Percentiles rank a stretch among this genome's conserved stretches.
Conservation (phyloP, 1,140 invertebrate species). For the Drosophila serrata region DNA sequence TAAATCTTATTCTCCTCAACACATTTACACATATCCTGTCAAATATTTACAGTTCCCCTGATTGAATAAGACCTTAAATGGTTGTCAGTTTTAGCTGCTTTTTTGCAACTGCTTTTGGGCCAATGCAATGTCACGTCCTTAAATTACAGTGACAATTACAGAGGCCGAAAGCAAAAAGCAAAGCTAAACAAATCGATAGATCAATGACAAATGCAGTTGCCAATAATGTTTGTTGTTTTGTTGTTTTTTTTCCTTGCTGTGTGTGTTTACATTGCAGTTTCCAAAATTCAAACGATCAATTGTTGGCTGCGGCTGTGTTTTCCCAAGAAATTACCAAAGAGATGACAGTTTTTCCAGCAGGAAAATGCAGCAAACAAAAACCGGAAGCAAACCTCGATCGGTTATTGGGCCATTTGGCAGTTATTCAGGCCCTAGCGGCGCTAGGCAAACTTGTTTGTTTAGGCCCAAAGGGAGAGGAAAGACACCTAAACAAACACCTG, state of each 20-base stretch:
- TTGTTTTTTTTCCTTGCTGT: conserved; percentile 15
- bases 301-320: conserved; percentile 80
- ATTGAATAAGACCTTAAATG: background rate
- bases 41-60: background rate
- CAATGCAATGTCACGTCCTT: conserved; percentile 77
- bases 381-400: conserved; percentile 37
- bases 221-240: conserved; percentile 40
- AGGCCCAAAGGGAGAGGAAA: conserved; percentile 32
- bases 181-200: conserved; percentile 70
- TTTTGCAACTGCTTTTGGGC: background rate
- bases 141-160: conserved; percentile 59
- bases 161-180: conserved; percentile 23
- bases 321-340: conserved; percentile 60
- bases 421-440: conserved; percentile 60
- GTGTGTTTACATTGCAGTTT: conserved; percentile 43
- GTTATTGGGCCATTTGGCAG: conserved; percentile 69
- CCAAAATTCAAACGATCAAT: conserved; percentile 26
- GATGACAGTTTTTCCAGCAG: conserved; percentile 41
- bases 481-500: conserved; percentile 39
- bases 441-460: conserved; percentile 61
- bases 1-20: background rate
- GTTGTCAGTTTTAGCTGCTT: background rate
- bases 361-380: background rate
- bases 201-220: conserved; percentile 44
- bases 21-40: background rate